These are phyloP conservation scores for Drosophila tanythrix DNA, from an alignment of 2,888 invertebrate genomes.

Conservation along the genomic window DNA sequence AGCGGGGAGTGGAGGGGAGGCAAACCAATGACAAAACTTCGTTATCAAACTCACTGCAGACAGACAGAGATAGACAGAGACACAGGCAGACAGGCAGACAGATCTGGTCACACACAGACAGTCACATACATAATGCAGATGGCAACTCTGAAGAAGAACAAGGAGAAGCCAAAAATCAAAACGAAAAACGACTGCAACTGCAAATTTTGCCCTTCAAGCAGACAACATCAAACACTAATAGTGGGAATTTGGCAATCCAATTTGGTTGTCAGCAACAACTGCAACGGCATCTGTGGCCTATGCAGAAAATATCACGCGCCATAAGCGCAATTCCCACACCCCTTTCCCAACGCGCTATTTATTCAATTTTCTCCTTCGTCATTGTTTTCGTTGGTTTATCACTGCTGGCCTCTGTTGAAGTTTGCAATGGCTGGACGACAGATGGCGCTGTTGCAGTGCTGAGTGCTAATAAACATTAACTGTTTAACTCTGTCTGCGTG, in stretches of 20 bases:
- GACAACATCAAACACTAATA: conserved; percentile 4
- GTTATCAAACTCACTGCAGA: conserved; percentile 47
- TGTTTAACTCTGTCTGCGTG: conserved; percentile 27
- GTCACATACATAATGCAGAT: conserved; percentile 53
- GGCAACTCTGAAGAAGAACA: conserved; percentile 10
- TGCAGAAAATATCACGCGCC: conserved; percentile 20
- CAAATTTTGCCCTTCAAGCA: conserved; percentile 35
- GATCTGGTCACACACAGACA: conserved; percentile 1
- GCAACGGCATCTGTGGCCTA: conserved; percentile 14
- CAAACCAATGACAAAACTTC: conserved; percentile 47
- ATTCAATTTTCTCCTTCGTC: not conserved
- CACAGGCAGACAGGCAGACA: not conserved
- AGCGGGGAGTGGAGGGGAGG: not conserved
- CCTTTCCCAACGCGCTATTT: conserved; percentile 7
- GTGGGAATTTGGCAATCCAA: conserved; percentile 21
- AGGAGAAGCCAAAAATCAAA: conserved; percentile 13
- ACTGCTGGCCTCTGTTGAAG: conserved; percentile 4
- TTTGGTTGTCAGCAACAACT: conserved; percentile 15
- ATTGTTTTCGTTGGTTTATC: conserved; percentile 8
- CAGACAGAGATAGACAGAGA: conserved; percentile 1
- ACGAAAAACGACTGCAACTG: conserved; percentile 17
- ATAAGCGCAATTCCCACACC: conserved; percentile 6
- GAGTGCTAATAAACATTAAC: conserved; percentile 46
- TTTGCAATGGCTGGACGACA: conserved; percentile 25
- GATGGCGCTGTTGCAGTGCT: conserved; percentile 30